Percentiles rank a stretch among this genome's conserved stretches.
These are phyloP conservation scores for Pogonomyrmex californicus DNA, from an alignment of 1,140 invertebrate genomes.

Conservation along the genomic window DNA sequence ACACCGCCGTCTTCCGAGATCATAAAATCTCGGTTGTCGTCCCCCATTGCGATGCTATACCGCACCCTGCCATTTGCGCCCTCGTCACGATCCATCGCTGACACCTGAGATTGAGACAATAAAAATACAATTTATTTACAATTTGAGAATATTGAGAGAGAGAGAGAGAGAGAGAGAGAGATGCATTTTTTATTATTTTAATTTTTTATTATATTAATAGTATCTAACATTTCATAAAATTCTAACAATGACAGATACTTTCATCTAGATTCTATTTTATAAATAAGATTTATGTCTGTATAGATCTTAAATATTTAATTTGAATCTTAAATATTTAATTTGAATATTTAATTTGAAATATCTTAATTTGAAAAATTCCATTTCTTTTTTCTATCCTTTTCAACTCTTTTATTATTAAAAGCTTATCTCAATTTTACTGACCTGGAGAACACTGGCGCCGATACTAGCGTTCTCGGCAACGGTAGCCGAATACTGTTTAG, in stretches of 20 bases:
- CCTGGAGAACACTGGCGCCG: constrained; percentile 95
- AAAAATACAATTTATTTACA: background rate
- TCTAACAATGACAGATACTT: background rate
- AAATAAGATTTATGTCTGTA: background rate
- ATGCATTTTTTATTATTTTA: background rate
- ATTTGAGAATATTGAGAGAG: no score
- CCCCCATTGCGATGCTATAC: constrained; percentile 95
- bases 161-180: background rate
- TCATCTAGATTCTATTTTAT: background rate
- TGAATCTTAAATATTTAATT: background rate
- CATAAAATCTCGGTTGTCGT: constrained; percentile 95
- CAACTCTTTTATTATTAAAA: background rate
- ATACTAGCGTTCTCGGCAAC: constrained; percentile 97
- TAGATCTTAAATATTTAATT: background rate
- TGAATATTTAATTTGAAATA: no score
- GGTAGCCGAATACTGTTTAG: constrained; percentile 94
- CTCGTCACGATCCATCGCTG: constrained; percentile 96
- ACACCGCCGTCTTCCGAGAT: constrained; percentile 96
- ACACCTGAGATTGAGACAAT: constrained; percentile 87
- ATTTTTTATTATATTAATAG: constrained; percentile 16
- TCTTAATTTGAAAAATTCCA: background rate
- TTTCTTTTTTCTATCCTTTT: background rate
- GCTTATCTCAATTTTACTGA: constrained; percentile 78
- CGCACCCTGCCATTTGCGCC: constrained; percentile 95
- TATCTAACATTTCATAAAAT: constrained; percentile 8